Base-by-base conservation (phyloP, 2,113 vertebrate species). In the Apaloderma vittatum region DNA sequence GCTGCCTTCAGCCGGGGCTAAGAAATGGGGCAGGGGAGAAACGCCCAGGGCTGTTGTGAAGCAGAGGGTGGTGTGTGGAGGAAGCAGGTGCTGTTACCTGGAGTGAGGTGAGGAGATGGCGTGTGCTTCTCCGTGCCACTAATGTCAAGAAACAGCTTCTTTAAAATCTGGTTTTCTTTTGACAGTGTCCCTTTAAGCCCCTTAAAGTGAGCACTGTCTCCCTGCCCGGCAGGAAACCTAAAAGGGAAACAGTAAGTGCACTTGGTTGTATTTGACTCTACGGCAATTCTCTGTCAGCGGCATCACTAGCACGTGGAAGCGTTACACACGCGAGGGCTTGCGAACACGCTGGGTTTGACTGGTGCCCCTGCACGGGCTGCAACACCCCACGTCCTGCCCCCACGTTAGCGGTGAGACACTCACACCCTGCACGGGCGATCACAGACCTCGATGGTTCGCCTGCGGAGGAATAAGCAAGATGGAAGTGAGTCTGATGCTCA, bases 211-310 rank as follows among this genome's bases (percentile, higher is more conserved):
- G 97, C 97, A 95, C 98, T 74, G 97, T 98, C 96, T 98, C 97
- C 82, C 96, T 98, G 94, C 93, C 97, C 97, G 98, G 95, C 98
- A 98, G 97, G 97, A 98, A 98, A 76, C 96, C 97, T 97, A 98
- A 96, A 95, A 98, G 91, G 96, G 97, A 96, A 97, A 98, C 97
- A 96, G 98, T 98, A 98, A 98, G 98, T 98, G 97, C 93, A 76
- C 89, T 82, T 1, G 36, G 94, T 76, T 96, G 68, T 79, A 13
- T 73, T 23, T 46, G 92, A 93, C 91, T 90, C 26, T 3, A 30
- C 3, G 16, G 80, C 83, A 73, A 2, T 63, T 84, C 17, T 23
- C 18, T 71, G 96, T 72, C 87, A 73, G 59, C 12, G 7, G 78
- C 32, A 37, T 68, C 88, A 72, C 83, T 54, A 77, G 62, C 90